A percentile compares a stretch with the other conserved stretches of the same genome.
Evolutionary conservation across 2,888 invertebrate species (phyloP).

Genomic region (Diarsia brunnea): DNA sequence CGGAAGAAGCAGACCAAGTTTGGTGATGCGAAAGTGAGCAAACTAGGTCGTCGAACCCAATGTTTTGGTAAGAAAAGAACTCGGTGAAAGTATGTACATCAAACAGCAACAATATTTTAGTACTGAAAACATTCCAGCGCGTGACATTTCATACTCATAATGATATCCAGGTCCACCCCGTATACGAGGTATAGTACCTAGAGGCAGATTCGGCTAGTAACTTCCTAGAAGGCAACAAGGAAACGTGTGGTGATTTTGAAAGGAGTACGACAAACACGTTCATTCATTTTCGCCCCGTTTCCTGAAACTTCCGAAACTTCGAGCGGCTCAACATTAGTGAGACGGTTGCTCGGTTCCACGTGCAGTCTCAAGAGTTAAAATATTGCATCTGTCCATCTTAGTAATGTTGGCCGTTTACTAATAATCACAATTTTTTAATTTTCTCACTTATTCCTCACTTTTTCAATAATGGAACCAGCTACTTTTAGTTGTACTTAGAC

Average conservation of each 20-base stretch:
- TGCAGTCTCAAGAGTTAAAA: slow-evolving; percentile 42
- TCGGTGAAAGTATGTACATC: slow-evolving; percentile 34
- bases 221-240: slow-evolving; percentile 1
- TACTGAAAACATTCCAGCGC: neutral
- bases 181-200: neutral
- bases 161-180: too few species aligned
- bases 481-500: neutral
- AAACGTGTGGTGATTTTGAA: slow-evolving; percentile 8
- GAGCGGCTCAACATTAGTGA: slow-evolving; percentile 23
- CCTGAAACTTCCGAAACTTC: slow-evolving; percentile 25
- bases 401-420: slow-evolving; percentile 14
- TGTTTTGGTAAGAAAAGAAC: slow-evolving; percentile 38
- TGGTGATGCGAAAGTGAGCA: slow-evolving; percentile 48
- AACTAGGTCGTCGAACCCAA: slow-evolving; percentile 47
- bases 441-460: too few species aligned
- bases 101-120: neutral
- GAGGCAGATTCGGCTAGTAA: neutral
- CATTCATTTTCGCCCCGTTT: slow-evolving; percentile 13
- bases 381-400: slow-evolving; percentile 36
- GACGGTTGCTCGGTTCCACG: too few species aligned
- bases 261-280: neutral
- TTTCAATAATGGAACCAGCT: too few species aligned
- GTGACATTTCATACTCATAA: neutral
- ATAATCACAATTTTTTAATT: too few species aligned
- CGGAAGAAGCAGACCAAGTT: slow-evolving; percentile 38